These are phyloP conservation scores for Drosophila pandora DNA, from an alignment of 1,140 invertebrate species.

Conservation along the genomic window DNA sequence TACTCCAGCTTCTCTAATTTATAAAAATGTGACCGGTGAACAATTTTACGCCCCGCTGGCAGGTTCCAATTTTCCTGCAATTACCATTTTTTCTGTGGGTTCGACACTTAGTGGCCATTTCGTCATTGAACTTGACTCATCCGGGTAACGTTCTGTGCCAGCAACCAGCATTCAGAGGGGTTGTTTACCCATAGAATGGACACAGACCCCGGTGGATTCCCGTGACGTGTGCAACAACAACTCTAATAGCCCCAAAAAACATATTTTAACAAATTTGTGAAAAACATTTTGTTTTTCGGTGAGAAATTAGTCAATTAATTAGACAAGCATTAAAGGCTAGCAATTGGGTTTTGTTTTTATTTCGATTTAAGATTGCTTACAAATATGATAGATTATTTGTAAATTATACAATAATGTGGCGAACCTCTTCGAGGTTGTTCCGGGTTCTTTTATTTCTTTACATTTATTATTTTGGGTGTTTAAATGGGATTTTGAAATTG, in stretches of 20 bases:
- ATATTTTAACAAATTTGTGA: slow-evolving; percentile 27
- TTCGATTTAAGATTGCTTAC: slow-evolving; percentile 59
- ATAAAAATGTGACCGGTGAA: slow-evolving; percentile 42
- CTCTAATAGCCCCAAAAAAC: background rate
- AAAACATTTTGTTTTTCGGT: slow-evolving; percentile 53
- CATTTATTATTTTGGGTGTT: slow-evolving; percentile 16
- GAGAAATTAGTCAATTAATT: slow-evolving; percentile 44
- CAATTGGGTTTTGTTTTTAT: slow-evolving; percentile 66
- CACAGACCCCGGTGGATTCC: slow-evolving; percentile 30
- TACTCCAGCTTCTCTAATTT: slow-evolving; percentile 33
- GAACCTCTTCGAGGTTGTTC: slow-evolving; percentile 37
- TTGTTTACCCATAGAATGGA: slow-evolving; percentile 56
- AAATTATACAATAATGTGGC: slow-evolving; percentile 72
- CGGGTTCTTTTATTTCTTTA: slow-evolving; percentile 3
- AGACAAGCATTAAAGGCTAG: slow-evolving; percentile 36
- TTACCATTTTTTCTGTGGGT: slow-evolving; percentile 28
- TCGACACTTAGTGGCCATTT: slow-evolving; percentile 42
- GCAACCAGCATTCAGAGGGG: slow-evolving; percentile 17
- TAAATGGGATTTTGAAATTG: slow-evolving; percentile 1
- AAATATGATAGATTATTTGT: slow-evolving; percentile 71
- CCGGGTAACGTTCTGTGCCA: slow-evolving; percentile 33
- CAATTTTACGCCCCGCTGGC: slow-evolving; percentile 68
- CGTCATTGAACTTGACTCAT: slow-evolving; percentile 83
- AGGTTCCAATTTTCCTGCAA: slow-evolving; percentile 42
- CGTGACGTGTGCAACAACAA: slow-evolving; percentile 40